phyloP scores from a whole-genome alignment of 1,140 invertebrate species.

The Trichomalopsis sarcophagae region DNA sequence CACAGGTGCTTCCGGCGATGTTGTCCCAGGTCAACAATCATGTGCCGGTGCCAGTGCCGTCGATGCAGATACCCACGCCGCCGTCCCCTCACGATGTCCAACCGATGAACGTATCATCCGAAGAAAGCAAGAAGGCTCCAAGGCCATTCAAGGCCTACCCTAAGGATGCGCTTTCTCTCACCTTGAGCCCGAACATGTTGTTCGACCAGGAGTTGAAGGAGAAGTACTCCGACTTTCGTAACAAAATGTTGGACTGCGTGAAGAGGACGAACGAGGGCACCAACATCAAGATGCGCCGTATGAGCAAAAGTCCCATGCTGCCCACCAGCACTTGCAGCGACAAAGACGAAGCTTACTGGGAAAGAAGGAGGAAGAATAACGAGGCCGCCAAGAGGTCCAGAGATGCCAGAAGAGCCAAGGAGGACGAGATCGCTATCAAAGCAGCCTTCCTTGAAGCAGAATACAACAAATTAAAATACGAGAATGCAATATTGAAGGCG shows the following conservation, averaged over 20 bases:
- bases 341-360: slow-evolving; percentile 91
- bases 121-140: slow-evolving; percentile 67
- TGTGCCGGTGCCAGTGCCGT: neutral
- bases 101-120: neutral
- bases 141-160: slow-evolving; percentile 85
- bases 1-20: slow-evolving; percentile 25
- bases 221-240: slow-evolving; percentile 81
- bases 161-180: slow-evolving; percentile 79
- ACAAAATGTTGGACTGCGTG: slow-evolving; percentile 80
- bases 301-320: slow-evolving; percentile 62
- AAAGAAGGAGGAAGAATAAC: slow-evolving; percentile 94
- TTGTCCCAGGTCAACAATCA: slow-evolving; percentile 8
- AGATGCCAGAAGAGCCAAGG: slow-evolving; percentile 91
- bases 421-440: slow-evolving; percentile 93
- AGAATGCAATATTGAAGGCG: slow-evolving; percentile 77
- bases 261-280: slow-evolving; percentile 78
- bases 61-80: neutral
- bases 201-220: slow-evolving; percentile 76
- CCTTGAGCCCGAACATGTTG: slow-evolving; percentile 72
- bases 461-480: slow-evolving; percentile 80
- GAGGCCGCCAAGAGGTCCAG: slow-evolving; percentile 95
- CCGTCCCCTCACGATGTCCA: neutral
- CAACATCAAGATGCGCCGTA: slow-evolving; percentile 81
- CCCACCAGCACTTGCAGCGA: slow-evolving; percentile 69
- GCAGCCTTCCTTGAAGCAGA: slow-evolving; percentile 91